These are phyloP conservation scores for Bubo scandiacus DNA, from an alignment of 2,113 vertebrate genomes.

Conservation along the genomic window DNA sequence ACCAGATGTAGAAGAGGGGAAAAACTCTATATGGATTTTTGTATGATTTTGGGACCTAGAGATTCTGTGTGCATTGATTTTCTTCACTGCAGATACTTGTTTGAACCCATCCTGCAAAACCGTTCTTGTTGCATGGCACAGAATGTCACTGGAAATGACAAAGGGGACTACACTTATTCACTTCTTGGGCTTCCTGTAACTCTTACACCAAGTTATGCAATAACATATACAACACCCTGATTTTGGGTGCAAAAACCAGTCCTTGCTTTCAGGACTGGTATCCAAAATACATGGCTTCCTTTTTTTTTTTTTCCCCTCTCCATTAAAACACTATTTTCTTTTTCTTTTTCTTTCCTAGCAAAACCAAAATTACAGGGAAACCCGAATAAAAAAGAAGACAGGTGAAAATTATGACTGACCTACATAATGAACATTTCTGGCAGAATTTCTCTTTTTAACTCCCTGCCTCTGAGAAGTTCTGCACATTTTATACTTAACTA, in stretches of 20 bases:
- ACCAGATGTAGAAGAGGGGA: not conserved
- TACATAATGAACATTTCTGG: not conserved
- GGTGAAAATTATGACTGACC: not conserved
- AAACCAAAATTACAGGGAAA: not conserved
- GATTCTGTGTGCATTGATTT: not conserved
- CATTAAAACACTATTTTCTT: not conserved
- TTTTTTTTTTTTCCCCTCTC: too few relatives aligned
- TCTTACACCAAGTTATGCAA: not conserved
- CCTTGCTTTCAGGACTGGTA: not conserved
- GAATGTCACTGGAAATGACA: not conserved
- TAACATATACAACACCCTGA: not conserved
- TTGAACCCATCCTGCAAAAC: not conserved
- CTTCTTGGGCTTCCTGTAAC: not conserved
- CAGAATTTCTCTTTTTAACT: not conserved
- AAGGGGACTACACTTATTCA: not conserved
- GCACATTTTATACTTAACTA: not conserved
- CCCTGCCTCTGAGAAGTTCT: not conserved
- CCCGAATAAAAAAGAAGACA: not conserved
- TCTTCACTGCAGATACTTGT: not conserved
- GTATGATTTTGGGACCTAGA: not conserved
- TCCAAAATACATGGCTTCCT: not conserved
- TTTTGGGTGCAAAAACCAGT: not conserved
- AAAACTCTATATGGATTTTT: not conserved
- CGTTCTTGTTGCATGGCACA: not conserved
- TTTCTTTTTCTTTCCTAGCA: not conserved